Percentiles rank a stretch among this genome's conserved stretches.
These are phyloP conservation scores for Heteronetta atricapilla DNA, from an alignment of 2,113 vertebrate genomes.

Conservation along the genomic window DNA sequence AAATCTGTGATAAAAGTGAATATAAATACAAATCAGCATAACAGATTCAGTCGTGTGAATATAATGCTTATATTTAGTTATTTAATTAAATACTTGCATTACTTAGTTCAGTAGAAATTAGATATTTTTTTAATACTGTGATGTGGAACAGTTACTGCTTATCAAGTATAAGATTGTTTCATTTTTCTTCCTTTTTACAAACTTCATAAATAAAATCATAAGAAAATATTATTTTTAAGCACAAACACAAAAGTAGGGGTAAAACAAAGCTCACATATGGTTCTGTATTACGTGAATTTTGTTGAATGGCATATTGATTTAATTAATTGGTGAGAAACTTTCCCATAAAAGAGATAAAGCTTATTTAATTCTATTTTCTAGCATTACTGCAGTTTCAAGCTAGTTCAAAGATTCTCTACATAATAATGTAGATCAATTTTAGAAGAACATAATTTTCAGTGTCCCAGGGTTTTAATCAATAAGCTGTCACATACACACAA, in stretches of 20 bases:
- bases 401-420: background rate
- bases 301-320: background rate
- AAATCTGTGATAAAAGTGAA: background rate
- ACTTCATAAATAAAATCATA: background rate
- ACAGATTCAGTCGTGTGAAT: background rate
- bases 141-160: background rate
- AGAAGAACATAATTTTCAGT: background rate
- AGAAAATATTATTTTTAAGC: background rate
- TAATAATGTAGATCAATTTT: background rate
- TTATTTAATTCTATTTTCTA: background rate
- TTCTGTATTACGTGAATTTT: background rate
- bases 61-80: background rate
- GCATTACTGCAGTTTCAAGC: background rate
- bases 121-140: background rate
- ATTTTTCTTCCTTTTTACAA: background rate
- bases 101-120: background rate
- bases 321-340: background rate
- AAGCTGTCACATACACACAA: background rate
- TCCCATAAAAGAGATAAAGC: background rate
- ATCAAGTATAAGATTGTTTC: background rate
- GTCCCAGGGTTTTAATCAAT: background rate
- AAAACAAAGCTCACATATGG: background rate
- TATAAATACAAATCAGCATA: background rate
- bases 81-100: background rate
- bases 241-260: background rate